Base-by-base conservation (phyloP, 2,888 invertebrate species). In the Margaritifera margaritifera region DNA sequence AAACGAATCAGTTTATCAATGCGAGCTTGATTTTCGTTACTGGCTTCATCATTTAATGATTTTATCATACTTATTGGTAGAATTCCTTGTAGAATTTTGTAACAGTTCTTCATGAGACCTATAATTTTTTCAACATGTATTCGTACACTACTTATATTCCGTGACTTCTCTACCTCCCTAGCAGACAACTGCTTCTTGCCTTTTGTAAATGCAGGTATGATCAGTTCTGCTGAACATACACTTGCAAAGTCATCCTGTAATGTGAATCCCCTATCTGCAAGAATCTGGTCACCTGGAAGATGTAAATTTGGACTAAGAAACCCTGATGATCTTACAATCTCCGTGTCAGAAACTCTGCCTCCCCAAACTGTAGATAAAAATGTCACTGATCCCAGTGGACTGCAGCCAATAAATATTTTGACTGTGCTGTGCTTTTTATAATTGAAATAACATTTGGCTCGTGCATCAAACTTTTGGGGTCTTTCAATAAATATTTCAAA, bases 91-190 rank as follows among this genome's bases (percentile, higher is more conserved):
- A 75, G 25, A 56, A 80, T 80, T 20, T 58, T 69, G 55, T 62
- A 78, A 25, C 73, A 8, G 25, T 78, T 72, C 51, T 80, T 80
- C 24, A 80, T 58, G 4, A 74, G 57, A 50, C 79, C 75, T 20
- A 78, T 80, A 1, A 77, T 74, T 24, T 76, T 19, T 61, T 77
- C 78, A 27, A 78, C 67, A 62, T 78, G 79, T 15, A 79, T 80
- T 31, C 77, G 55, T 5, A 77, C 72, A 51, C 58, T 59, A 6
- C 56, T 63, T 6, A 78, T 73, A 53, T 71, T 68, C 25, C 74
- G 22, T 5, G 76, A 73, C n/a, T 19, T 65, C 55, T 80, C 78
- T 18, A 78, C 64, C 18, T 79, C 77, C 27, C 55, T 42, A 22
- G 76, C 77, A 24, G 68, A 62, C 27, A 79, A 59, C 58, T 80